phyloP scores from a whole-genome alignment of 64 coral and sea anemone genomes.

The Dendrophyllia cribrosa region DNA sequence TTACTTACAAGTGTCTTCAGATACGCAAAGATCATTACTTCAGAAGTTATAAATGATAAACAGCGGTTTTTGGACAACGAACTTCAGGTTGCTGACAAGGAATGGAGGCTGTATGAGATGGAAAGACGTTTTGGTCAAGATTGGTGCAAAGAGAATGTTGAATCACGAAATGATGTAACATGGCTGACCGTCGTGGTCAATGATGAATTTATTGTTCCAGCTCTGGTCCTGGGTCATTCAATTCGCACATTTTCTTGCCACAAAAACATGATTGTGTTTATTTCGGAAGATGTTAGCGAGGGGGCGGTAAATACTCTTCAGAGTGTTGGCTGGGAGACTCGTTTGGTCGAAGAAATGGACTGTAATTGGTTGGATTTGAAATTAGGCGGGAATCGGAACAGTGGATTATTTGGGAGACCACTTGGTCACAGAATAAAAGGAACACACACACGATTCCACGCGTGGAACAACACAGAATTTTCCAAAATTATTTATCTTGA shows the following conservation, averaged over 20 bases:
- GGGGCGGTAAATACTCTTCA: not conserved
- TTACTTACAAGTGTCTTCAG: constrained; percentile 13
- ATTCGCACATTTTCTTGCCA: constrained; percentile 56
- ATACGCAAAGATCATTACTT: constrained; percentile 46
- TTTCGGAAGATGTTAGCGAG: constrained; percentile 42
- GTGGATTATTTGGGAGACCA: constrained; percentile 2
- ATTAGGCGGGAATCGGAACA: constrained; percentile 15
- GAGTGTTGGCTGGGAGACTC: constrained; percentile 61
- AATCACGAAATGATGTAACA: constrained; percentile 20
- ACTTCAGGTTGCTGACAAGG: not conserved
- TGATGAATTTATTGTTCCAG: constrained; percentile 56
- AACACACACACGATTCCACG: constrained; percentile 88
- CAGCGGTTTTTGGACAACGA: constrained; percentile 12
- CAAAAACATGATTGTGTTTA: constrained; percentile 49
- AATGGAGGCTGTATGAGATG: constrained; percentile 42
- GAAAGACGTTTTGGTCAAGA: constrained; percentile 28
- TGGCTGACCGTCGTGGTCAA: constrained; percentile 71
- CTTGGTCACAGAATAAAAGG: constrained; percentile 47
- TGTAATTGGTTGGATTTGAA: constrained; percentile 79
- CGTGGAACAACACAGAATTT: constrained; percentile 88
- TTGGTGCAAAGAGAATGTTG: constrained; percentile 15
- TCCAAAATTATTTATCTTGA: constrained; percentile 79
- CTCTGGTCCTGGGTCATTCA: constrained; percentile 56
- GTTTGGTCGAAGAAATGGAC: constrained; percentile 65
- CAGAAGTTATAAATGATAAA: not conserved